Percentiles rank a stretch among this genome's conserved stretches.
Conservation (phyloP, 2,888 invertebrate species). For the Sesamia inferens region DNA sequence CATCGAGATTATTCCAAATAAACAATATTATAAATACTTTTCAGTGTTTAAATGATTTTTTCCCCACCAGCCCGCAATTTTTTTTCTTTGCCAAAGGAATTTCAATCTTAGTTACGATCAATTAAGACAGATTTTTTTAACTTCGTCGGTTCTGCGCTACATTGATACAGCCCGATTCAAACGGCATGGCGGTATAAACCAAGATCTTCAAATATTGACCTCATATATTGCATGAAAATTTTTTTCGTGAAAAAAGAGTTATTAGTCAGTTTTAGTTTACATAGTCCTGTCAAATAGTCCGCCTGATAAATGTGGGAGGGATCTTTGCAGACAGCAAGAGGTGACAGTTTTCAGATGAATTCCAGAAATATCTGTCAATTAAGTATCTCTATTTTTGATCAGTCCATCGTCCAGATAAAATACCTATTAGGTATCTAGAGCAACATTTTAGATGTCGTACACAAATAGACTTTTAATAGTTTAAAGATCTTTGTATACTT, state of each 20-base stretch:
- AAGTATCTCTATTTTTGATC: not conserved
- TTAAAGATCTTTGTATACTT: not conserved
- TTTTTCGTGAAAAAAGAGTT: too few species aligned
- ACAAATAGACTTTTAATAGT: not conserved
- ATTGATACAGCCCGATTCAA: too few species aligned
- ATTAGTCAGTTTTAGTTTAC: too few species aligned
- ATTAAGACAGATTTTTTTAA: not conserved
- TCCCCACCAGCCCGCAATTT: too few species aligned
- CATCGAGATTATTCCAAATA: slow-evolving; percentile 17
- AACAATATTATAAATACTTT: slow-evolving; percentile 23
- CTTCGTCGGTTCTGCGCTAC: too few species aligned
- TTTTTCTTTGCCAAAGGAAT: not conserved
- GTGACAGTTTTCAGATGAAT: not conserved
- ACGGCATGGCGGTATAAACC: too few species aligned
- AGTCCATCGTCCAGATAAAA: not conserved
- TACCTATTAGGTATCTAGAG: too few species aligned
- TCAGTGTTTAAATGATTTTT: not conserved
- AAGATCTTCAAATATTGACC: too few species aligned
- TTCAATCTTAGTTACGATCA: not conserved
- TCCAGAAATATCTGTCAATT: not conserved
- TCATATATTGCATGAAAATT: too few species aligned
- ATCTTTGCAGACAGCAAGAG: not conserved
- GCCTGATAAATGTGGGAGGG: too few species aligned
- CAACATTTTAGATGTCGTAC: not conserved
- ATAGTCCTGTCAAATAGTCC: too few species aligned